Base-by-base conservation (phyloP, 2,888 invertebrate species). In the Cremastinae sp. region DNA sequence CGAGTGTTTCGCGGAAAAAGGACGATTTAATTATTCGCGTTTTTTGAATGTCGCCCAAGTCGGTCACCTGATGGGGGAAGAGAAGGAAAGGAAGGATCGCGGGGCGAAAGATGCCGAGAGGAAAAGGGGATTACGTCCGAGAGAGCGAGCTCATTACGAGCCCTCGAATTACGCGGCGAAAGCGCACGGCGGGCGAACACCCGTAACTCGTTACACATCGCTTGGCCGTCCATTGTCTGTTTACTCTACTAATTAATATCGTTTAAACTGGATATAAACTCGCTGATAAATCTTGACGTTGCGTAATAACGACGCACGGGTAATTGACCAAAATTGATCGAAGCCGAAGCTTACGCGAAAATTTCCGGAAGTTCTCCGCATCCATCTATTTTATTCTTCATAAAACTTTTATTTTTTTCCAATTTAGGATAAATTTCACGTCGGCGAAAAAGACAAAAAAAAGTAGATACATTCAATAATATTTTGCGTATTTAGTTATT, bases 101-200 rank as follows among this genome's bases (percentile, higher is more conserved):
- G 28, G 18, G 49, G 2, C 3, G 4, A n/a, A 38, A 10, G n/a
- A 38, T 38, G n/a, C 38, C 28, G 28, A 28, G 28, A 28, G 28
- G 28, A 28, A 28, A 28, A 28, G 5, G 28, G 28, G 28, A 28
- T 28, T 28, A 28, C 28, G 5, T 28, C 28, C 28, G 28, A 28
- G 28, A 28, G 38, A 59, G 56, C 20, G 43, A 20, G 70, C 75
- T 75, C 70, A 66, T 75, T 75, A 75, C 65, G 41, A 53, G 53
- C 16, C 70, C 75, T 75, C 65, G 71, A 71, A 75, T 71, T 71
- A 71, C 54, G 65, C 45, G 61, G 45, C 49, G 59, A 71, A 65
- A 64, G 45, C 53, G 70, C 58, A 53, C 62, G n/a, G 34, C 56
- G 12, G 12, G n/a, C 56, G 28, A n/a, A n/a, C 36, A 36, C 36